phyloP scores from a whole-genome alignment of 2,888 invertebrate genomes.

The Drosophila planitibia region DNA sequence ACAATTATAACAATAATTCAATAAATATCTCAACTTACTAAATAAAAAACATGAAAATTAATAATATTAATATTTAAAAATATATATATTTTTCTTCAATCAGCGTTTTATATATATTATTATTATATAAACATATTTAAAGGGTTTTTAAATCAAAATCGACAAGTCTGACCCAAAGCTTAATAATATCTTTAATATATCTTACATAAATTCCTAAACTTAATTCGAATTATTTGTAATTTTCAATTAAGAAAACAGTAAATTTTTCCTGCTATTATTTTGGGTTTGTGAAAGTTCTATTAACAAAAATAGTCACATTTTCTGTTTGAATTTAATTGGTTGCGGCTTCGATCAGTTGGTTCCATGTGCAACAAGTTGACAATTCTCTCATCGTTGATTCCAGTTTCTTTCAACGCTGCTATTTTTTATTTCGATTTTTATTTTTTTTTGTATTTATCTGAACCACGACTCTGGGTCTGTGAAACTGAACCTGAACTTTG shows the following conservation, averaged over 20 bases:
- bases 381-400: slow-evolving; percentile 34
- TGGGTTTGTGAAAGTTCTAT: not conserved
- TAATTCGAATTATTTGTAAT: not conserved
- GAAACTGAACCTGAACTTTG: slow-evolving; percentile 56
- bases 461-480: slow-evolving; percentile 61
- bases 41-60: not conserved
- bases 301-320: not conserved
- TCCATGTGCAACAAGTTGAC: slow-evolving; percentile 40
- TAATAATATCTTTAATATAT: not conserved
- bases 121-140: too few species aligned
- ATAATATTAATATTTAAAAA: not conserved
- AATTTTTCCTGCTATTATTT: not conserved
- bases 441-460: slow-evolving; percentile 32
- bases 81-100: not conserved
- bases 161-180: not conserved
- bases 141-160: not conserved
- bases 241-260: not conserved
- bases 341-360: slow-evolving; percentile 24
- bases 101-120: not conserved
- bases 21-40: not conserved
- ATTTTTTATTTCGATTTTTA: not conserved
- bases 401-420: slow-evolving; percentile 23
- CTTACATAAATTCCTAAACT: not conserved
- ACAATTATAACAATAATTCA: not conserved
- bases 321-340: slow-evolving; percentile 42